Conservation (phyloP, 2,888 invertebrate species). For the Acronicta psi region DNA sequence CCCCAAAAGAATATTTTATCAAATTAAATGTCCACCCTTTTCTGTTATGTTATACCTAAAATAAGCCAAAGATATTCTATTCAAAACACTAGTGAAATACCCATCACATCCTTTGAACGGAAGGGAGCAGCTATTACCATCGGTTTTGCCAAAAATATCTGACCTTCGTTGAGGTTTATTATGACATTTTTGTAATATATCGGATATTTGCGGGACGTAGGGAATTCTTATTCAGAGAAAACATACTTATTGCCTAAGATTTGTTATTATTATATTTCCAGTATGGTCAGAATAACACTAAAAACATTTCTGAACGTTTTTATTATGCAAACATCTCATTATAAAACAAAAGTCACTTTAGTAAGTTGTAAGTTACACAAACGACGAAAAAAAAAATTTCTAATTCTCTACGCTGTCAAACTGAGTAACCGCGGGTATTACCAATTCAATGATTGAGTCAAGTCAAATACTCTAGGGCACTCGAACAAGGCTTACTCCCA, state of each 20-base stretch:
- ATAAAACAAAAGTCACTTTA: neutral
- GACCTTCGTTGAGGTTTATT: slow-evolving; percentile 39
- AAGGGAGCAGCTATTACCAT: slow-evolving; percentile 37
- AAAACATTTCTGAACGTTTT: too few relatives aligned
- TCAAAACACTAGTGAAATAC: slow-evolving; percentile 41
- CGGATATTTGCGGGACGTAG: slow-evolving; percentile 2
- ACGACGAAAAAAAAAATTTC: slow-evolving; percentile 3
- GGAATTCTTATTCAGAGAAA: slow-evolving; percentile 15
- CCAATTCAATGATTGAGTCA: slow-evolving; percentile 48
- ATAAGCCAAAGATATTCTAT: slow-evolving; percentile 39
- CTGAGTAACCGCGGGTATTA: slow-evolving; percentile 12
- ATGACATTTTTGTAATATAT: slow-evolving; percentile 47
- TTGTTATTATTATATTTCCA: too few relatives aligned
- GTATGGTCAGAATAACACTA: too few relatives aligned
- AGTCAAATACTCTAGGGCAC: slow-evolving; percentile 38
- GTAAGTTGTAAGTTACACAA: neutral
- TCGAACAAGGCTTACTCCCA: slow-evolving; percentile 28
- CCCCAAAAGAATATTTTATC: too few relatives aligned
- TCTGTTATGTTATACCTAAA: neutral
- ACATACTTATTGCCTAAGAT: too few relatives aligned
- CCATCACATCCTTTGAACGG: slow-evolving; percentile 27
- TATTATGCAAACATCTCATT: neutral
- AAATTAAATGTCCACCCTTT: neutral
- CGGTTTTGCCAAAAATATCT: slow-evolving; percentile 42
- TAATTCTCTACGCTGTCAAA: slow-evolving; percentile 4